These are phyloP conservation scores for Thripadectes ignobilis DNA, from an alignment of 2,797 vertebrate genomes.

Conservation along the genomic window DNA sequence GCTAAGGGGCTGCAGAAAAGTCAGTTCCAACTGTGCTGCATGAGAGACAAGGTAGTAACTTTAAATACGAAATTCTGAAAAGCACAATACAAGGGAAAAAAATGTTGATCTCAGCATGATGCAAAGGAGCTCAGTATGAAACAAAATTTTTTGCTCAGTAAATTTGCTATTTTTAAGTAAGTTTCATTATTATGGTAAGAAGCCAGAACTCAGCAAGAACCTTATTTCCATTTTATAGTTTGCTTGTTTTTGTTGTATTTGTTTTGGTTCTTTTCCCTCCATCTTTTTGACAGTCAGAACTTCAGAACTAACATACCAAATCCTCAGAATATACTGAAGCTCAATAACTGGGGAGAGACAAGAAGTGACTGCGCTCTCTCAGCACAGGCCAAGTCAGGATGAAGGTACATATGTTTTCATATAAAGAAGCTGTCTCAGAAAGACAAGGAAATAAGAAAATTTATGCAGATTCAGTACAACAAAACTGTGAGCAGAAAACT, in stretches of 20 bases:
- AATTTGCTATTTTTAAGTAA: background rate
- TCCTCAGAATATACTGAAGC: background rate
- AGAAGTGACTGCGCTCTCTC: background rate
- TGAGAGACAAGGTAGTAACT: background rate
- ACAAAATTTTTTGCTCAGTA: background rate
- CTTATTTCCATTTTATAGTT: background rate
- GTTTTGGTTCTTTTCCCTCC: no score
- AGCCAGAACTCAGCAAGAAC: background rate
- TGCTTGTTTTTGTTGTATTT: background rate
- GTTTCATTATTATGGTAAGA: background rate
- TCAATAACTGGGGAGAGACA: background rate
- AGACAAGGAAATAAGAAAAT: conserved; percentile 28
- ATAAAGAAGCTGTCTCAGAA: conserved; percentile 34
- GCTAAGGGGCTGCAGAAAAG: background rate
- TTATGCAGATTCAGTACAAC: conserved; percentile 20
- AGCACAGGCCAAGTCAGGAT: background rate
- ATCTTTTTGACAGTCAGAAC: background rate
- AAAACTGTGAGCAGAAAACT: conserved; percentile 48
- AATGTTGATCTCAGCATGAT: background rate
- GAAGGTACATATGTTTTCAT: background rate
- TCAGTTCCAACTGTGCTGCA: background rate
- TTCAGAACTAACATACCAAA: background rate
- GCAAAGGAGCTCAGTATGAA: background rate
- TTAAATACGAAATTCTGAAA: background rate
- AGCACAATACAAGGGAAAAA: background rate